These are phyloP conservation scores for Myotis planiceps DNA, from an alignment of 2,797 vertebrate genomes.

Conservation along the genomic window DNA sequence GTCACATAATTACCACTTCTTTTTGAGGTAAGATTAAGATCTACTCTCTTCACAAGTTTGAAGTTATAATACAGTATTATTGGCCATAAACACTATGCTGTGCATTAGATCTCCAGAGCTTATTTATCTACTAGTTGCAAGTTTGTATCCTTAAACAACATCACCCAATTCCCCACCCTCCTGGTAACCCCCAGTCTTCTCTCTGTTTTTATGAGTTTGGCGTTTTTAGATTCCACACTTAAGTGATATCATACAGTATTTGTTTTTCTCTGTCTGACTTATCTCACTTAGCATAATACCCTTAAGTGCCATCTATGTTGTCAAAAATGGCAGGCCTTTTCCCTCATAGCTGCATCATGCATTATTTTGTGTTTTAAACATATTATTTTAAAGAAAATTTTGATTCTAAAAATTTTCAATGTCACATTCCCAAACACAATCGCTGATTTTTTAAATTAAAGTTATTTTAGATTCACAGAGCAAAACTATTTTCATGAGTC, in stretches of 20 bases:
- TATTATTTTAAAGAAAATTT: constrained; percentile 27
- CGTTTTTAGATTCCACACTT: neutral
- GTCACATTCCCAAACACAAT: neutral
- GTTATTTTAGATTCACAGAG: constrained; percentile 36
- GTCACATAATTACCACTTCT: neutral
- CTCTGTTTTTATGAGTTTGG: neutral
- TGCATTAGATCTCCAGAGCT: neutral
- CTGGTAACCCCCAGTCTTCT: neutral
- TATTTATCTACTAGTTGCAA: neutral
- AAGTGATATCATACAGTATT: neutral
- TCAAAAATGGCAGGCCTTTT: neutral
- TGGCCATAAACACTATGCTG: neutral
- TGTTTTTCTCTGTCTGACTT: neutral
- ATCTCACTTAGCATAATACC: neutral
- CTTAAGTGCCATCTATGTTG: neutral
- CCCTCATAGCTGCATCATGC: neutral
- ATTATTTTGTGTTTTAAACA: constrained; percentile 18
- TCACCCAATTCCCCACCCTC: neutral
- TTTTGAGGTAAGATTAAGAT: neutral
- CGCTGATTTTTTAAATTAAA: neutral
- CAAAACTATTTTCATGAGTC: constrained; percentile 31
- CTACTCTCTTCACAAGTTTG: neutral
- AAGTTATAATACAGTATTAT: neutral
- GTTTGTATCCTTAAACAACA: neutral
- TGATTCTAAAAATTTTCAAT: constrained; percentile 33